These are phyloP conservation scores for Phengaris alcon DNA, from an alignment of 2,888 invertebrate species.

Conservation along the genomic window DNA sequence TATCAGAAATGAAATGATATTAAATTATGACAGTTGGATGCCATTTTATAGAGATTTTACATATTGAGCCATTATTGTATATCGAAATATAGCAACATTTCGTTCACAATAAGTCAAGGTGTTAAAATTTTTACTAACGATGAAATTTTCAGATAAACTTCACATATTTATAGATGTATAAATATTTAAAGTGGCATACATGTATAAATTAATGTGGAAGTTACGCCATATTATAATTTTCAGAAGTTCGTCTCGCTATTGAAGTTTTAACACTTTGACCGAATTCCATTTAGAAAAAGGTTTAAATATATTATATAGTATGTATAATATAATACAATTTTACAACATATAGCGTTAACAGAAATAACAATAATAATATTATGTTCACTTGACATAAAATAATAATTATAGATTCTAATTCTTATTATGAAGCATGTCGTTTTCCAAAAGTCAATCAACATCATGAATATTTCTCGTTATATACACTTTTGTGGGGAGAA, in stretches of 20 bases:
- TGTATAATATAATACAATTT: constrained; percentile 27
- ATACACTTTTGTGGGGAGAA: too few species aligned
- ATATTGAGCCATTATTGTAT: background rate
- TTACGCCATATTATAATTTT: too few species aligned
- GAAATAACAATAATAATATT: constrained; percentile 4
- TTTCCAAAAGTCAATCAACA: background rate
- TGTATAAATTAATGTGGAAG: too few species aligned
- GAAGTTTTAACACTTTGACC: background rate
- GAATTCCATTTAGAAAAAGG: constrained; percentile 16
- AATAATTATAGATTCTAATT: background rate
- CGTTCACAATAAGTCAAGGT: background rate
- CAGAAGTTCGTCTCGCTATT: background rate
- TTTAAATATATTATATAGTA: constrained; percentile 9
- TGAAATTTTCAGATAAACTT: background rate
- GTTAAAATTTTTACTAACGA: background rate
- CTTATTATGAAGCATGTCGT: background rate
- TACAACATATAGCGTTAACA: constrained; percentile 10
- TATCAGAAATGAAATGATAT: too few species aligned
- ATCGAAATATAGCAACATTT: constrained; percentile 18
- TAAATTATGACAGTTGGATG: too few species aligned
- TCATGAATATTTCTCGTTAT: background rate
- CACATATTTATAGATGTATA: too few species aligned
- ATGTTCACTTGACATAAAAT: background rate
- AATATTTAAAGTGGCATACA: too few species aligned
- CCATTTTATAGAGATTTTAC: background rate